These are phyloP conservation scores for Andricus curvator DNA, from an alignment of 2,888 invertebrate genomes.

Conservation along the genomic window DNA sequence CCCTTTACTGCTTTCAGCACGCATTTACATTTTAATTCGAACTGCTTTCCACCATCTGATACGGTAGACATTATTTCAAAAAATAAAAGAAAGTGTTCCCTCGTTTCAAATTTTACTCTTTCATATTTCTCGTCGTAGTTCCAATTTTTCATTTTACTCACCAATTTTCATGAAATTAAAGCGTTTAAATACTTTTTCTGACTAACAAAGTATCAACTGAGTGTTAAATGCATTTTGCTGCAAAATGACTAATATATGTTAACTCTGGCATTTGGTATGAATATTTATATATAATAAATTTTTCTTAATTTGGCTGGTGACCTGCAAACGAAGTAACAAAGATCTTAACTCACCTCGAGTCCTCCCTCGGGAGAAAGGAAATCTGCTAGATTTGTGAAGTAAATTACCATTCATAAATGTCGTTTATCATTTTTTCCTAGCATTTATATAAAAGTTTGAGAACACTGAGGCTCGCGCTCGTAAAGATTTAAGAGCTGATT, in stretches of 20 bases:
- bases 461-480: neutral
- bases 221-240: no score
- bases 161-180: no score
- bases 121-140: neutral
- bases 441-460: neutral
- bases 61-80: neutral
- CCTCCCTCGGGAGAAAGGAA: neutral
- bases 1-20: conserved; percentile 4
- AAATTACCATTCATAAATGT: neutral
- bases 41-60: conserved; percentile 27
- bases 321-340: conserved; percentile 1
- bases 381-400: neutral
- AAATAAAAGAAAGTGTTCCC: neutral
- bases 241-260: no score
- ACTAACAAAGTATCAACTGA: no score
- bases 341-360: neutral
- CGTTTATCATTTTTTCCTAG: neutral
- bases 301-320: neutral
- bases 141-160: no score
- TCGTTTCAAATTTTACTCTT: neutral
- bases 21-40: conserved; percentile 36
- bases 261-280: no score
- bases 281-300: no score
- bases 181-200: no score
- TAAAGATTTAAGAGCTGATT: neutral